Percentiles rank a stretch among this genome's conserved stretches.
phyloP scores from a whole-genome alignment of 2,113 vertebrate genomes.

The Tamias sibiricus region DNA sequence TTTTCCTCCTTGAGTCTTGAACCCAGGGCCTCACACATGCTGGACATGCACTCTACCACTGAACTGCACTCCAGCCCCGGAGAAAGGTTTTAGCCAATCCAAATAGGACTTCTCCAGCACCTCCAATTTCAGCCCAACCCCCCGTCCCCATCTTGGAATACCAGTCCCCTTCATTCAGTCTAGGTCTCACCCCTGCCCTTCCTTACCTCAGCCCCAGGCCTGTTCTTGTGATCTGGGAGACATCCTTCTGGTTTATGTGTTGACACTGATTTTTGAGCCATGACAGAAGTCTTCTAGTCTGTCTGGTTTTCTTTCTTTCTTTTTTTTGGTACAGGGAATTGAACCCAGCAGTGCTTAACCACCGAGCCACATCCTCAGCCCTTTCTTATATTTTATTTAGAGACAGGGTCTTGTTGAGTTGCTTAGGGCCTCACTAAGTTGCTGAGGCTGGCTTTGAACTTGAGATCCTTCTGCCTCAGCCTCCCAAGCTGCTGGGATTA shows the following conservation, averaged over 20 bases:
- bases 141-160: neutral
- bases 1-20: neutral
- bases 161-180: neutral
- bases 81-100: neutral
- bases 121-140: neutral
- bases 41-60: neutral
- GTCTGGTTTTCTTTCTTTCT: neutral
- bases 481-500: too few species aligned
- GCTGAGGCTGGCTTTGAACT: too few species aligned
- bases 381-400: too few species aligned
- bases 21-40: neutral
- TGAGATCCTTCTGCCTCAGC: too few species aligned
- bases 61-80: neutral
- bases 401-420: too few species aligned
- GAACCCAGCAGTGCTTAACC: too few species aligned
- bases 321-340: too few species aligned
- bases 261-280: neutral
- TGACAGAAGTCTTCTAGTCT: neutral
- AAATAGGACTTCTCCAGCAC: neutral
- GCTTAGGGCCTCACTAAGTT: too few species aligned
- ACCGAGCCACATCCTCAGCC: too few species aligned
- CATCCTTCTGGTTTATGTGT: neutral
- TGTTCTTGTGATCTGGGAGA: neutral
- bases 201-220: accelerated
- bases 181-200: neutral